Conservation (phyloP, 30 jellyfish, hydroid and myxozoan genomes). For the Chrysaora quinquecirrha region DNA sequence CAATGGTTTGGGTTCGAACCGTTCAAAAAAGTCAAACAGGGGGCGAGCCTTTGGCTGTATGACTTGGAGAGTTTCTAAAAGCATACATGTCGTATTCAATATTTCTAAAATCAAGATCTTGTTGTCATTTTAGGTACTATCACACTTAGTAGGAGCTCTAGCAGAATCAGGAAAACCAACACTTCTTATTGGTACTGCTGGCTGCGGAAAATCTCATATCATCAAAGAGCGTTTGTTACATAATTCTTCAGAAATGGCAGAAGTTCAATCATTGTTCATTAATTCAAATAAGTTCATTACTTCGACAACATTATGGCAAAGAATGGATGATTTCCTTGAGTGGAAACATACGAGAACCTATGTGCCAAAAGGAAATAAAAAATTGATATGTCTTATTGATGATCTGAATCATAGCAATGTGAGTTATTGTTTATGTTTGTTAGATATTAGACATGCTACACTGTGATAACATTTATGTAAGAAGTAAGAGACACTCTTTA, state of each 20-base stretch:
- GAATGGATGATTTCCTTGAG: constrained; percentile 71
- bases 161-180: constrained; percentile 63
- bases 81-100: too few species aligned
- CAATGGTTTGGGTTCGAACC: too few species aligned
- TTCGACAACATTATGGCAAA: constrained; percentile 60
- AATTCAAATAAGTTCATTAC: constrained; percentile 70
- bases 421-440: too few species aligned
- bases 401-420: constrained; percentile 65
- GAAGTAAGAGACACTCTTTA: too few species aligned
- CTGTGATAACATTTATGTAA: too few species aligned
- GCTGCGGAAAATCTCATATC: constrained; percentile 80
- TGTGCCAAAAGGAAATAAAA: constrained; percentile 81
- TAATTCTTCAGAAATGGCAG: constrained; percentile 70
- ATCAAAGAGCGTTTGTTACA: constrained; percentile 53
- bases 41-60: too few species aligned
- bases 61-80: too few species aligned
- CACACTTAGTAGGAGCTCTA: constrained; percentile 52
- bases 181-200: constrained; percentile 65
- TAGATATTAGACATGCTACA: too few species aligned
- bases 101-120: too few species aligned
- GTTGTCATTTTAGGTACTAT: constrained; percentile 49
- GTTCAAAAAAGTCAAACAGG: too few species aligned
- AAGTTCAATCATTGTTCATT: constrained; percentile 60
- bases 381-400: constrained; percentile 73
- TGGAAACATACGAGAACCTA: constrained; percentile 79